These are phyloP conservation scores for Zeuzera pyrina DNA, from an alignment of 2,888 invertebrate species.

Conservation along the genomic window DNA sequence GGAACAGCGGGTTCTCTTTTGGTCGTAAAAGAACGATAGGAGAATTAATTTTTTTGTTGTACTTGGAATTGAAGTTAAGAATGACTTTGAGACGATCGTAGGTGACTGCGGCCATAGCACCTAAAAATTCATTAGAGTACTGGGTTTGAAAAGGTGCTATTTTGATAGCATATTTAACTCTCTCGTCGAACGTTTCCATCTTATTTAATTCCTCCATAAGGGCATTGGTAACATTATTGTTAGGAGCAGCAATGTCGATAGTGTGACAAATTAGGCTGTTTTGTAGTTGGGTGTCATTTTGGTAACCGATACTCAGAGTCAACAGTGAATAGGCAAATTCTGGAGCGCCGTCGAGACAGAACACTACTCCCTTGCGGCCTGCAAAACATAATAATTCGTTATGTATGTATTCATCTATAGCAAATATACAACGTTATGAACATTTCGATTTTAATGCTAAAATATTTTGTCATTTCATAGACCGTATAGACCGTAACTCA, in stretches of 20 bases:
- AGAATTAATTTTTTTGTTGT: constrained; percentile 65
- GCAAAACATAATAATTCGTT: no score
- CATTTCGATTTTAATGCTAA: no score
- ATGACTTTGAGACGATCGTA: constrained; percentile 73
- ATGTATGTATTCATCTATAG: no score
- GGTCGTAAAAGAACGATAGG: constrained; percentile 77
- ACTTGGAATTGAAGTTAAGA: constrained; percentile 51
- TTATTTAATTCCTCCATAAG: constrained; percentile 62
- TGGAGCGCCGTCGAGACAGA: constrained; percentile 88
- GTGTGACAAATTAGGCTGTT: constrained; percentile 72
- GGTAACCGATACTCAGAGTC: constrained; percentile 53
- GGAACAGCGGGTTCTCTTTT: constrained; percentile 64
- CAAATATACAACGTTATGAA: no score
- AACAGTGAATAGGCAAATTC: constrained; percentile 75
- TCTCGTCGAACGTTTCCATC: constrained; percentile 70
- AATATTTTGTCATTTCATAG: no score
- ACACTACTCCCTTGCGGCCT: constrained; percentile 73
- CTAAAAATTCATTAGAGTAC: constrained; percentile 41
- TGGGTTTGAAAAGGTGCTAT: constrained; percentile 45
- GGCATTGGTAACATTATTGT: constrained; percentile 36
- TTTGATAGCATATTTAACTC: constrained; percentile 63
- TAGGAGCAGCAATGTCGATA: constrained; percentile 61
- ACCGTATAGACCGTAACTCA: no score
- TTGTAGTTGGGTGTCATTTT: constrained; percentile 66
- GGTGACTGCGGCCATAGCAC: constrained; percentile 24